phyloP scores from a whole-genome alignment of 2,888 invertebrate species.

The Drosophila testacea region DNA sequence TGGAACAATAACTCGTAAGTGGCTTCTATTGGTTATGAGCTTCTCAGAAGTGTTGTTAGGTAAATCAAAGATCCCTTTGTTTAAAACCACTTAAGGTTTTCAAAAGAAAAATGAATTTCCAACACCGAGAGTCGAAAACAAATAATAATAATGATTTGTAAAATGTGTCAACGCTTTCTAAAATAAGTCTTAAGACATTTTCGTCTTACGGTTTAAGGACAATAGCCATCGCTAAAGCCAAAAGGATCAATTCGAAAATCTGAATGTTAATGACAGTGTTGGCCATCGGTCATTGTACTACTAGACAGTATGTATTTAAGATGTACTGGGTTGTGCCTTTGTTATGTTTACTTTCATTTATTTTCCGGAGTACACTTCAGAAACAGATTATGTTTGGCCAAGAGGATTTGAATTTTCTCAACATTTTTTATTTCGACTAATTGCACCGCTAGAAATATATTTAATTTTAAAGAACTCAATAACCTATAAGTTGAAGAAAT shows the following conservation, averaged over 20 bases:
- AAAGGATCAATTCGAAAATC: constrained; percentile 34
- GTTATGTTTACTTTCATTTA: background rate
- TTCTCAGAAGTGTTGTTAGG: background rate
- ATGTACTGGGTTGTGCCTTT: background rate
- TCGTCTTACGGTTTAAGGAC: constrained; percentile 11
- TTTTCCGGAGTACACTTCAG: constrained; percentile 8
- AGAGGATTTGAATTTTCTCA: constrained; percentile 41
- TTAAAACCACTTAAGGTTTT: constrained; percentile 25
- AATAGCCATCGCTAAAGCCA: constrained; percentile 33
- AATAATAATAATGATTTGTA: constrained; percentile 51
- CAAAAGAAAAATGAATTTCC: constrained; percentile 22
- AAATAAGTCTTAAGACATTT: constrained; percentile 26
- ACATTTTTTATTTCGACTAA: background rate
- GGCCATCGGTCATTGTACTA: constrained; percentile 4
- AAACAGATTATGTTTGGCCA: constrained; percentile 21
- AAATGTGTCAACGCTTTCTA: constrained; percentile 19
- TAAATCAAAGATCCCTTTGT: constrained; percentile 19
- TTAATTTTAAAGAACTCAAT: no score
- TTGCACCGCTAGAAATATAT: no score
- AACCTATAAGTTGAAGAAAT: background rate
- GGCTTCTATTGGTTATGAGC: background rate
- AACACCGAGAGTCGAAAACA: constrained; percentile 35
- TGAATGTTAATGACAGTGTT: constrained; percentile 36
- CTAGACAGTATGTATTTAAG: background rate
- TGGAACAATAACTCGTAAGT: background rate